phyloP scores from a whole-genome alignment of 2,113 vertebrate genomes.

The Gila orcuttii region DNA sequence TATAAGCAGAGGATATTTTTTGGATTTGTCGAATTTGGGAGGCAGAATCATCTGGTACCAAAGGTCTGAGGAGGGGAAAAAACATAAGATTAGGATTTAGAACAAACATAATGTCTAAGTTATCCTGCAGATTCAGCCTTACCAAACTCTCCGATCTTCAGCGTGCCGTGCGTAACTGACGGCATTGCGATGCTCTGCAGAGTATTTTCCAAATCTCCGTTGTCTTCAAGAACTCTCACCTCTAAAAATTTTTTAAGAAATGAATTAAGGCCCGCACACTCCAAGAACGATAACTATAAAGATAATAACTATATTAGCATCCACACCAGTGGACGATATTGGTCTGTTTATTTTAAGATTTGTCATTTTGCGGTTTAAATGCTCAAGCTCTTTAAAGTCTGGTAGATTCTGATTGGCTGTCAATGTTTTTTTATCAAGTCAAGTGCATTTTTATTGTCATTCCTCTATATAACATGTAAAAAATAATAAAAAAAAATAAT shows the following conservation, averaged over 20 bases:
- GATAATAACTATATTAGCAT: too few species aligned
- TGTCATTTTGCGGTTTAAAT: too few species aligned
- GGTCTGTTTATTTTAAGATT: too few species aligned
- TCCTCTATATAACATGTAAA: too few species aligned
- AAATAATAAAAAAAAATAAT: too few species aligned
- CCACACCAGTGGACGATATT: too few species aligned
- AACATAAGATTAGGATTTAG: not conserved
- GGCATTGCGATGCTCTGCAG: slow-evolving; percentile 86
- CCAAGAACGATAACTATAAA: too few species aligned
- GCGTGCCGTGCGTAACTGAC: slow-evolving; percentile 63
- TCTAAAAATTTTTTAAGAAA: slow-evolving; percentile 67
- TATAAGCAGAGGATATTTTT: slow-evolving; percentile 93
- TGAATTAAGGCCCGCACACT: not conserved
- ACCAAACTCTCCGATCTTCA: slow-evolving; percentile 77
- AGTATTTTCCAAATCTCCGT: slow-evolving; percentile 71
- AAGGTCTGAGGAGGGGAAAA: slow-evolving; percentile 77
- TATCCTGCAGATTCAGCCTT: slow-evolving; percentile 63
- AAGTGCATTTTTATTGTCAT: too few species aligned
- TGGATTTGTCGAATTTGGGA: slow-evolving; percentile 86
- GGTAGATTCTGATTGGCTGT: too few species aligned
- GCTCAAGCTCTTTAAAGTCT: too few species aligned
- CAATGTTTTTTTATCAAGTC: too few species aligned
- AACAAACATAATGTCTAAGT: not conserved
- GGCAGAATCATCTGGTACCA: slow-evolving; percentile 95
- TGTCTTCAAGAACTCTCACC: slow-evolving; percentile 81